These are phyloP conservation scores for Papilio elwesi DNA, from an alignment of 2,888 invertebrate genomes.

Conservation along the genomic window DNA sequence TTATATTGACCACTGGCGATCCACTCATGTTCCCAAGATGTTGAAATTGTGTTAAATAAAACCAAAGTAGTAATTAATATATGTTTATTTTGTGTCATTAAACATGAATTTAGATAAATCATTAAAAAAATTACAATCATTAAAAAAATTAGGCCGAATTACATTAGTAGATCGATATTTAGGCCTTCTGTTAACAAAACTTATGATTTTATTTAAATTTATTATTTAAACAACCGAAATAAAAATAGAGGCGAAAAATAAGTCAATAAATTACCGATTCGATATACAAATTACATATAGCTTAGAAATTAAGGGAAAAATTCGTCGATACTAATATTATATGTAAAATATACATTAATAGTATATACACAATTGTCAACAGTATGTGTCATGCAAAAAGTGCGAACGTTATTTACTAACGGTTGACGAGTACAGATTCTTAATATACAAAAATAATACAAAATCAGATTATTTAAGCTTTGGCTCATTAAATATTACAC, in stretches of 20 bases:
- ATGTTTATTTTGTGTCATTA: slow-evolving; percentile 78
- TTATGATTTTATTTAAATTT: slow-evolving; percentile 42
- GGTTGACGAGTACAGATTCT: slow-evolving; percentile 29
- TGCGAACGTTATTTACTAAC: slow-evolving; percentile 59
- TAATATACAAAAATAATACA: slow-evolving; percentile 39
- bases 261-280: slow-evolving; percentile 55
- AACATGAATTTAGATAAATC: slow-evolving; percentile 46
- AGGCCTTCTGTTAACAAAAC: slow-evolving; percentile 50
- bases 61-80: slow-evolving; percentile 59
- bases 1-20: too few relatives aligned
- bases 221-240: slow-evolving; percentile 52
- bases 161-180: slow-evolving; percentile 52
- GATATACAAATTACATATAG: slow-evolving; percentile 46
- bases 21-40: too few relatives aligned
- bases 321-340: slow-evolving; percentile 53
- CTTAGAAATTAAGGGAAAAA: slow-evolving; percentile 47
- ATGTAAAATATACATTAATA: slow-evolving; percentile 70
- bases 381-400: slow-evolving; percentile 80
- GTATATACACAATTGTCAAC: slow-evolving; percentile 77
- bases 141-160: slow-evolving; percentile 57
- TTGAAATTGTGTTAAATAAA: slow-evolving; percentile 1
- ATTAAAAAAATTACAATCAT: slow-evolving; percentile 45
- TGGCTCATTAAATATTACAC: slow-evolving; percentile 35
- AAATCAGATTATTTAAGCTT: slow-evolving; percentile 39
- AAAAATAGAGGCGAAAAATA: slow-evolving; percentile 47